A percentile compares a stretch with the other conserved stretches of the same genome.
These are phyloP conservation scores for Scrobipalpa costella DNA, from an alignment of 2,888 invertebrate genomes.

Conservation along the genomic window DNA sequence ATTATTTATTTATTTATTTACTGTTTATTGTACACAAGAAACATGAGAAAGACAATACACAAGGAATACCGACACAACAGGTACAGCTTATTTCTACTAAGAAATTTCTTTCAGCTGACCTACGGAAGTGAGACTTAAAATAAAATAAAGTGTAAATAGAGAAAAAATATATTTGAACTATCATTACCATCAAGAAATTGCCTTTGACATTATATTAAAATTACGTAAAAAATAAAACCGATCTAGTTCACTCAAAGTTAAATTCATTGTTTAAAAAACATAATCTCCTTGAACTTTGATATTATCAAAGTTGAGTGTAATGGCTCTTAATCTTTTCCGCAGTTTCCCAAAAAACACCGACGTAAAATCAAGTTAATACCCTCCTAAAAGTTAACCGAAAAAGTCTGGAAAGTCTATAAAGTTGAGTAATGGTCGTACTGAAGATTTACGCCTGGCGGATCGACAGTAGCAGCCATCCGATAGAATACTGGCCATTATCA, in stretches of 20 bases:
- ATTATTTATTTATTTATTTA: too few species aligned
- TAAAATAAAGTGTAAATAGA: too few species aligned
- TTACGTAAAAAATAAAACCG: background rate
- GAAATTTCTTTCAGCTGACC: too few species aligned
- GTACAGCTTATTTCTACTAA: too few species aligned
- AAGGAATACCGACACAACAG: too few species aligned
- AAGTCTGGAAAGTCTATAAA: constrained; percentile 71
- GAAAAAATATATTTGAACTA: too few species aligned
- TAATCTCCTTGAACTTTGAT: background rate
- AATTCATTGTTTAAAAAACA: background rate
- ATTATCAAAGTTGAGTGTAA: background rate
- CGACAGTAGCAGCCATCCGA: constrained; percentile 70
- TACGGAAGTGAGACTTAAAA: too few species aligned
- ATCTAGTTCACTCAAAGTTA: background rate
- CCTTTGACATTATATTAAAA: too few species aligned
- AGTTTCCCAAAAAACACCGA: background rate
- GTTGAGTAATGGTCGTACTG: constrained; percentile 68
- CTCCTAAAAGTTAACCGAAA: constrained; percentile 47
- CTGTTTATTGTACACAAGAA: too few species aligned
- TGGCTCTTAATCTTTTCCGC: background rate
- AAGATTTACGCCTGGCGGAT: constrained; percentile 70
- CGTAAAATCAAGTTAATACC: constrained; percentile 32
- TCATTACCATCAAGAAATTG: too few species aligned
- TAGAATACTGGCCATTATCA: constrained; percentile 64
- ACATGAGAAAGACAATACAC: too few species aligned